Percentiles rank a stretch among this genome's conserved stretches.
Conservation (phyloP, 2,888 invertebrate species). For the Hyposoter didymator region DNA sequence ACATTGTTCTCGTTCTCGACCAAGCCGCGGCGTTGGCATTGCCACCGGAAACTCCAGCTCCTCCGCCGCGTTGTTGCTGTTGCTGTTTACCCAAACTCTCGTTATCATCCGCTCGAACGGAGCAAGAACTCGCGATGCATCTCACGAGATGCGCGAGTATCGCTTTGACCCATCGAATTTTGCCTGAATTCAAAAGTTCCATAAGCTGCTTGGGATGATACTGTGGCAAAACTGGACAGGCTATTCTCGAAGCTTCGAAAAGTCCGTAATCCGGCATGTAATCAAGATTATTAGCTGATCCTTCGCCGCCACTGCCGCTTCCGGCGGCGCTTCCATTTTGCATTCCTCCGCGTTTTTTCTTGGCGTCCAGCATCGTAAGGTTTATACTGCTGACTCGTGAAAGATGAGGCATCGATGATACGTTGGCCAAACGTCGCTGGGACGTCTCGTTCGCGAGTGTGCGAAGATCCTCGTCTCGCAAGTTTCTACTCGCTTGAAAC, state of each 20-base stretch:
- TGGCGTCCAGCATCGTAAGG: slow-evolving; percentile 91
- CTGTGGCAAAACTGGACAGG: slow-evolving; percentile 98
- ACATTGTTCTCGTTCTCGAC: slow-evolving; percentile 95
- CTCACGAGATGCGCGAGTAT: slow-evolving; percentile 98
- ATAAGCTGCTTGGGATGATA: slow-evolving; percentile 99
- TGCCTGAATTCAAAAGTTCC: slow-evolving; percentile 99
- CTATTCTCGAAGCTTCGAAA: slow-evolving; percentile 98
- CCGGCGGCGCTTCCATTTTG: slow-evolving; percentile 79
- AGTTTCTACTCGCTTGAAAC: slow-evolving; percentile 89
- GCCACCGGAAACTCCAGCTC: slow-evolving; percentile 27
- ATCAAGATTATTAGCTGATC: slow-evolving; percentile 85
- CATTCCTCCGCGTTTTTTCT: slow-evolving; percentile 86
- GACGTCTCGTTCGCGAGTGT: slow-evolving; percentile 89
- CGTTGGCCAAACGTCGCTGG: slow-evolving; percentile 89
- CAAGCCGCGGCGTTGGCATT: slow-evolving; percentile 84
- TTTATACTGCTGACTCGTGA: slow-evolving; percentile 94
- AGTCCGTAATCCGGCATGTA: slow-evolving; percentile 97
- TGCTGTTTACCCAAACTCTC: slow-evolving; percentile 85
- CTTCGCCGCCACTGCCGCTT: slow-evolving; percentile 65
- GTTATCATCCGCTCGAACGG: slow-evolving; percentile 84
- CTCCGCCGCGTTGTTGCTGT: slow-evolving; percentile 68
- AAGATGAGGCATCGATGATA: slow-evolving; percentile 92
- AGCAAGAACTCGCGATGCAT: slow-evolving; percentile 86
- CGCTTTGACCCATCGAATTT: slow-evolving; percentile 98
- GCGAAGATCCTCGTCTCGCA: slow-evolving; percentile 89